Percentiles rank a stretch among this genome's conserved stretches.
These are phyloP conservation scores for Quiscalus mexicanus DNA, from an alignment of 2,113 vertebrate genomes.

Conservation along the genomic window DNA sequence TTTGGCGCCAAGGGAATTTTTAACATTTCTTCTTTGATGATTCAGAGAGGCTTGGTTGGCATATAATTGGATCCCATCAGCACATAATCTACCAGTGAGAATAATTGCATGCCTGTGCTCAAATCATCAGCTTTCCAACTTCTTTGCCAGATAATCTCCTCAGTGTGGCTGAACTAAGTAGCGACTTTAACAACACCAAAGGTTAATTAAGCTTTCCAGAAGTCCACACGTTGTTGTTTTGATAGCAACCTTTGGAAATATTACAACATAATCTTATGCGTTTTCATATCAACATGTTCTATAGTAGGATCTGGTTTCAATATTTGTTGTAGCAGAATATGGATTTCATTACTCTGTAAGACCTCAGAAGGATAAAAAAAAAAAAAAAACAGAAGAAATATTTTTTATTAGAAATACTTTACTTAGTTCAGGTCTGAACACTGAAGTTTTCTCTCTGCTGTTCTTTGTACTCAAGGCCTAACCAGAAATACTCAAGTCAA, in stretches of 20 bases:
- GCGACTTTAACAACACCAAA: background rate
- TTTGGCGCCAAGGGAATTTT: slow-evolving; percentile 19
- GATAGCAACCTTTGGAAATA: slow-evolving; percentile 1
- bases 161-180: background rate
- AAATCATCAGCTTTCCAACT: background rate
- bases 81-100: slow-evolving; percentile 8
- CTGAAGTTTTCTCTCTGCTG: background rate
- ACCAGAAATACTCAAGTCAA: background rate
- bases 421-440: background rate
- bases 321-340: background rate
- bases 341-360: background rate
- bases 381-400: background rate
- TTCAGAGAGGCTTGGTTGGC: background rate
- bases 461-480: background rate
- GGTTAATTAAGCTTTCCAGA: slow-evolving; percentile 16
- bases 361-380: background rate
- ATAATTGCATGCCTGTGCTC: background rate
- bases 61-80: slow-evolving; percentile 17
- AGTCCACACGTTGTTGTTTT: background rate
- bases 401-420: background rate
- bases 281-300: background rate
- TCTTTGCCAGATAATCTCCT: background rate
- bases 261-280: background rate
- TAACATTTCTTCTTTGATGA: slow-evolving; percentile 29
- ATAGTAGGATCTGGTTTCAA: background rate